Base-by-base conservation (phyloP, 2,888 invertebrate species). In the Archaeoteleia sp. region DNA sequence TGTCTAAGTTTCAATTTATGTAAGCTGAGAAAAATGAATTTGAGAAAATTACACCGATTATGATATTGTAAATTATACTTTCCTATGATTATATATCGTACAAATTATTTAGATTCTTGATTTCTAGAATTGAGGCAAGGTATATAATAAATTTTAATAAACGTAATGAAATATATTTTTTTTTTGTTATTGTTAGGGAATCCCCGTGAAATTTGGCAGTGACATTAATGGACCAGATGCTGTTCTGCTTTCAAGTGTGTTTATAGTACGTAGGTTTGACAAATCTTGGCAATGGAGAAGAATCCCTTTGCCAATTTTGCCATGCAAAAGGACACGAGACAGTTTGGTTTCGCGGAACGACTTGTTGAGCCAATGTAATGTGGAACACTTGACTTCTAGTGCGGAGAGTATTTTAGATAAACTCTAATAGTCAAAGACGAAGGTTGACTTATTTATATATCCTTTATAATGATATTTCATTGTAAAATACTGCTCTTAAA, bases 401-500 rank as follows among this genome's bases (percentile, higher is more conserved):
- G 13, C 9, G 12, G n/a, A n/a, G n/a, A 8, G 25, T 25, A 35
- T 25, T 45, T 45, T 29, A 37, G 45, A 45, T 20, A 37, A 55
- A 45, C 17, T 27, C 30, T 55, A 51, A 25, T 14, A 35, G 43
- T 29, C 37, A 27, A 55, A 29, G 23, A 27, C 14, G 45, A 55
- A 55, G 45, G 53, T 37, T 45, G 55, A 14, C 29, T 45, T 55
- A 55, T 55, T 55, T 55, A 55, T 45, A 54, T 9, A 10, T 45
- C 45, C 30, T 29, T 45, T 45, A 13, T 37, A 45, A 34, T 8
- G 25, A 34, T 27, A 34, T 42, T 27, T 15, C 4, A 53, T 53
- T 42, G 53, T 51, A 39, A 30, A 29, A 12, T n/a, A n/a, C 1
- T 9, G 1, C n/a, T 23, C 7, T 39, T 39, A 39, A n/a, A n/a